Evolutionary conservation across 2,797 vertebrate species (phyloP), one percentile per base, ranked within the genome.

Genomic region (Merluccius polli): DNA sequence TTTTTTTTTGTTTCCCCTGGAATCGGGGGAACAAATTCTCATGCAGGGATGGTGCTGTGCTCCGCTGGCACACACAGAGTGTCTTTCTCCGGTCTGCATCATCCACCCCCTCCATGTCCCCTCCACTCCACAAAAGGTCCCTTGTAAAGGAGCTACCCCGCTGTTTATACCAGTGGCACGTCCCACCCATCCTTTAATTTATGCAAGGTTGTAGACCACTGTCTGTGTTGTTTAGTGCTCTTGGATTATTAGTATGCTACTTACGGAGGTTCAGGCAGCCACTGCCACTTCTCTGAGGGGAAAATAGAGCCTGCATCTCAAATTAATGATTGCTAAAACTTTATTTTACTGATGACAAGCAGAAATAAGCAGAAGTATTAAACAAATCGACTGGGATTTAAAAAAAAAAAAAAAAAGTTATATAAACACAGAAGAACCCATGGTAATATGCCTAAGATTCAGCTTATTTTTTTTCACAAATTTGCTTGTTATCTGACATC

Each of bases 1-100:
- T 85, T 74, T 48, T 71, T 29, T 72, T 75, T 87, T 79, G 83
- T 89, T 86, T 89, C 75, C 88, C 86, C 85, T 85, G 73, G 73
- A 15, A 81, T 86, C 52, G 21, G 6, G 6, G 52, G 52, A 59
- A 59, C 21, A 10, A 24, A 87, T 89, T 84, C 87, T 86, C 82
- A 86, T 88, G 83, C 67, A 35, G 48, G 33, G 70, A 24, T 68
- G 16, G 63, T 77, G 74, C 65, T 77, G 75, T 72, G 52, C 52
- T 59, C n/a, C 18, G 44, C 44, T 52, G 18, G 44, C 44, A 52
- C 44, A 52, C 18, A 52, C 21, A 52, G 44, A 52, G 44, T 52
- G 44, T 52, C 44, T 52, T 52, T 21, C 44, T 52, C 44, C 41
- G 2, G 38, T 41, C 15, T 41, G 38, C 38, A 41, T 41, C 38